Evolutionary conservation across 1,140 invertebrate species (phyloP).

Genomic region (Drosophila orosa): DNA sequence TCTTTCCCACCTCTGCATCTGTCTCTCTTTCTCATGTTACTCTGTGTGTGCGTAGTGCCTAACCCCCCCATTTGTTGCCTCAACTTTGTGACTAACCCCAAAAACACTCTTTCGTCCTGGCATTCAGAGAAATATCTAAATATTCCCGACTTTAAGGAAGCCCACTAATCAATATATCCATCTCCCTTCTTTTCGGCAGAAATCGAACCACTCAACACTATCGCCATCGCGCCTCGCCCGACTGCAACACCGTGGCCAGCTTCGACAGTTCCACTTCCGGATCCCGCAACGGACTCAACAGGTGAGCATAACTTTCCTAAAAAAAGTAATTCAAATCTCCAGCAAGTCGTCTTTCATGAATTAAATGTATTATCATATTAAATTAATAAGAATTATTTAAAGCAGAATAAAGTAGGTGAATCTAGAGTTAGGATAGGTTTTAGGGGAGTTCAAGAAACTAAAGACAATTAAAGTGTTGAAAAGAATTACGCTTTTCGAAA

Average conservation of each 20-base stretch:
- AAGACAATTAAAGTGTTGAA: too few relatives aligned
- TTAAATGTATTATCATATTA: too few relatives aligned
- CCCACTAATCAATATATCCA: constrained; percentile 3
- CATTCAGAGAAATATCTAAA: neutral
- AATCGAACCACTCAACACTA: constrained; percentile 92
- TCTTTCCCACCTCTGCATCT: constrained; percentile 22
- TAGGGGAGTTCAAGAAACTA: too few relatives aligned
- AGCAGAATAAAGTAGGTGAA: too few relatives aligned
- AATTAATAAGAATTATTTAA: too few relatives aligned
- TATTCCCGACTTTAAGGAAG: neutral
- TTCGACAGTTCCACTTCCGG: constrained; percentile 94
- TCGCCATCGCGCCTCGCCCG: constrained; percentile 92
- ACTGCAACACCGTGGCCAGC: constrained; percentile 94
- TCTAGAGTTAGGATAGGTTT: too few relatives aligned
- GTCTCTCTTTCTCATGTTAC: constrained; percentile 13
- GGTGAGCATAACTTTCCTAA: too few relatives aligned
- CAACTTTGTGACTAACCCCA: constrained; percentile 44
- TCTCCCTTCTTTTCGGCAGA: constrained; percentile 83
- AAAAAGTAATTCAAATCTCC: too few relatives aligned
- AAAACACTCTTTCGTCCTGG: constrained; percentile 36
- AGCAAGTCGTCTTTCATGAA: too few relatives aligned
- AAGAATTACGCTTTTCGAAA: too few relatives aligned
- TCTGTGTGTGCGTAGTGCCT: constrained; percentile 26
- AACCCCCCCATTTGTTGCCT: constrained; percentile 19
- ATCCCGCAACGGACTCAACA: constrained; percentile 91